phyloP scores from a whole-genome alignment of 1,140 invertebrate genomes.

The Drosophila mauritiana region DNA sequence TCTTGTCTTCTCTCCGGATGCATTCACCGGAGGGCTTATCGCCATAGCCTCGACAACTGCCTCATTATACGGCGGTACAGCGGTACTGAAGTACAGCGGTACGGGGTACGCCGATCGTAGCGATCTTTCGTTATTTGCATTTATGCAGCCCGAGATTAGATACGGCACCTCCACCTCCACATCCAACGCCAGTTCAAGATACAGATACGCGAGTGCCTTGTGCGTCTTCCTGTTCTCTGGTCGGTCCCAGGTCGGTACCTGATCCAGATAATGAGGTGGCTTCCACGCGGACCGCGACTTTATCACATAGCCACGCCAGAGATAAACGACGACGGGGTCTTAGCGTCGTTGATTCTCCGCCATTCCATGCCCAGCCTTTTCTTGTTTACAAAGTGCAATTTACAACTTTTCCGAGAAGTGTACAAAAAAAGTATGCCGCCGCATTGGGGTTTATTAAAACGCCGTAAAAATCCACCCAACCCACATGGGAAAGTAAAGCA shows the following conservation, averaged over 20 bases:
- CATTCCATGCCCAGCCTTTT: constrained; percentile 32
- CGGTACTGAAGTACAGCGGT: no score
- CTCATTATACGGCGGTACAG: constrained; percentile 57
- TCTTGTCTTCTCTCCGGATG: constrained; percentile 62
- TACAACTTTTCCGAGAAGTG: constrained; percentile 76
- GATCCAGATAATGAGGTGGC: constrained; percentile 67
- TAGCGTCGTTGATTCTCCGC: constrained; percentile 66
- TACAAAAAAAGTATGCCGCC: constrained; percentile 63
- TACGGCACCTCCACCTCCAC: constrained; percentile 38
- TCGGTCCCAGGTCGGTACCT: constrained; percentile 30
- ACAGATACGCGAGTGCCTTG: constrained; percentile 28
- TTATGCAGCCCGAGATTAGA: constrained; percentile 79
- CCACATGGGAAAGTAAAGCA: constrained; percentile 24
- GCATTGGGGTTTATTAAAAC: constrained; percentile 58
- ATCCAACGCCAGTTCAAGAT: constrained; percentile 29
- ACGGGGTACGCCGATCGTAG: constrained; percentile 19
- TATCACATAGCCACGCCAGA: constrained; percentile 55
- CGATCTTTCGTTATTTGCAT: constrained; percentile 77
- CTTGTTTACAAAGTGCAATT: constrained; percentile 76
- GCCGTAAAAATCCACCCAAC: constrained; percentile 47
- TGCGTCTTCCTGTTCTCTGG: constrained; percentile 73
- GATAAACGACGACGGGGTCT: constrained; percentile 65
- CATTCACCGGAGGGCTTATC: constrained; percentile 69
- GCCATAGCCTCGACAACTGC: constrained; percentile 53
- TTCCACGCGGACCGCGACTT: constrained; percentile 57